These are phyloP conservation scores for Tetramorium bicarinatum DNA, from an alignment of 2,888 invertebrate species.

Conservation along the genomic window DNA sequence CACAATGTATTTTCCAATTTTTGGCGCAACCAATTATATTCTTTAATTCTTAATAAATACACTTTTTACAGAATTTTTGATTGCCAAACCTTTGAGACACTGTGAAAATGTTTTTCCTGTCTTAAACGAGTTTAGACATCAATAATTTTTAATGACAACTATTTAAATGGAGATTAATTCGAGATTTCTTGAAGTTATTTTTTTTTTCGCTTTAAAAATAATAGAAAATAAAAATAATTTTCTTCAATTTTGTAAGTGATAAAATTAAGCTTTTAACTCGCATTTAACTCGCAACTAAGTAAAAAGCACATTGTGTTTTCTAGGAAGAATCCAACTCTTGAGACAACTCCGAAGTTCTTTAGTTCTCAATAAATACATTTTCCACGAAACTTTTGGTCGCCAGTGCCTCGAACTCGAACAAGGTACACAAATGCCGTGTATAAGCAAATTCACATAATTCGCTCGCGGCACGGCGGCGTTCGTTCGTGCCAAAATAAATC, in stretches of 20 bases:
- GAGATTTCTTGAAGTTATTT: background rate
- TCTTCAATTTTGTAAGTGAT: too few species aligned
- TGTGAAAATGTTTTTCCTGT: background rate
- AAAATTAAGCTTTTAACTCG: too few species aligned
- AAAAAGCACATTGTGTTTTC: too few species aligned
- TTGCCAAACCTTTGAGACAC: background rate
- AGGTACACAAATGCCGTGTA: slow-evolving; percentile 46
- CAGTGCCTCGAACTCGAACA: slow-evolving; percentile 47
- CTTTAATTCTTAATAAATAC: slow-evolving; percentile 1
- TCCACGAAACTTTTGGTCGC: slow-evolving; percentile 25
- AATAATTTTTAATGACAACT: background rate
- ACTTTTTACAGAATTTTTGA: slow-evolving; percentile 32
- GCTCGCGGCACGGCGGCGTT: slow-evolving; percentile 64
- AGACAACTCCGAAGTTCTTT: background rate
- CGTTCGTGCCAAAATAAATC: slow-evolving; percentile 76
- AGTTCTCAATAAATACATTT: slow-evolving; percentile 10
- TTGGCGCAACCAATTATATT: slow-evolving; percentile 14
- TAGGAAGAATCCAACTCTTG: too few species aligned
- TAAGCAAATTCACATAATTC: slow-evolving; percentile 66
- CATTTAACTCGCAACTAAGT: too few species aligned
- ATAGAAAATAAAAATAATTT: too few species aligned
- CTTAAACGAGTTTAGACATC: background rate
- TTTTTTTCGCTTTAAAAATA: background rate
- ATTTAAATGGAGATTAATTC: background rate
- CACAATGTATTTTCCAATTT: slow-evolving; percentile 9